phyloP scores from a whole-genome alignment of 2,888 invertebrate genomes.

The Eumerus sabulonum region DNA sequence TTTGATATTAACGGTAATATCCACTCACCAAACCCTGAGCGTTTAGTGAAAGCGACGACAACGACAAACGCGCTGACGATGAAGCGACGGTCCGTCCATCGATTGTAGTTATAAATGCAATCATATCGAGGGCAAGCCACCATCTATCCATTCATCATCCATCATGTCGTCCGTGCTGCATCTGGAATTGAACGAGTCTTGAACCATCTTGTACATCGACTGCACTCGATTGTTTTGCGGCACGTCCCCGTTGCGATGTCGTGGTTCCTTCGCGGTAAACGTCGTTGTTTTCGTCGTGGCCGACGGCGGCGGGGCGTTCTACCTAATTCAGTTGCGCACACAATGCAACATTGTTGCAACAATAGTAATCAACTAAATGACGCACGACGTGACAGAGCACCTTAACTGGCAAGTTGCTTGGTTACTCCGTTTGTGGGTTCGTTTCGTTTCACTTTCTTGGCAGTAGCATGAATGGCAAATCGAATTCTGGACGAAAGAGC shows the following conservation, averaged over 20 bases:
- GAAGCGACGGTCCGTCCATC: constrained; percentile 58
- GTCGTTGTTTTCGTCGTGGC: constrained; percentile 14
- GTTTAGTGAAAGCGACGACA: constrained; percentile 1
- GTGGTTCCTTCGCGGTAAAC: background rate
- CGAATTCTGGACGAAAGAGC: background rate
- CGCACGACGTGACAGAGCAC: constrained; percentile 46
- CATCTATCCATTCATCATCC: constrained; percentile 30
- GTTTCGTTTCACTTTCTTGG: constrained; percentile 40
- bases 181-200: constrained; percentile 23
- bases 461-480: constrained; percentile 13
- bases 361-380: constrained; percentile 45
- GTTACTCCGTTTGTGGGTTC: background rate
- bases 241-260: constrained; percentile 18
- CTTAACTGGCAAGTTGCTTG: constrained; percentile 18
- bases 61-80: constrained; percentile 28
- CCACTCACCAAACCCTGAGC: background rate
- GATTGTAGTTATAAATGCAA: constrained; percentile 42
- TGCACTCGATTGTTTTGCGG: constrained; percentile 48
- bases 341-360: constrained; percentile 46
- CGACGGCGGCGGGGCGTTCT: constrained; percentile 39
- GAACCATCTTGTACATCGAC: constrained; percentile 24
- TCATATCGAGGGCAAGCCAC: constrained; percentile 19
- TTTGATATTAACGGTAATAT: constrained; percentile 21
- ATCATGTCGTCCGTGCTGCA: too few species aligned
- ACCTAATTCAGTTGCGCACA: constrained; percentile 47